phyloP scores from a whole-genome alignment of 2,888 invertebrate genomes.

The Caenorhabditis sulstoni region DNA sequence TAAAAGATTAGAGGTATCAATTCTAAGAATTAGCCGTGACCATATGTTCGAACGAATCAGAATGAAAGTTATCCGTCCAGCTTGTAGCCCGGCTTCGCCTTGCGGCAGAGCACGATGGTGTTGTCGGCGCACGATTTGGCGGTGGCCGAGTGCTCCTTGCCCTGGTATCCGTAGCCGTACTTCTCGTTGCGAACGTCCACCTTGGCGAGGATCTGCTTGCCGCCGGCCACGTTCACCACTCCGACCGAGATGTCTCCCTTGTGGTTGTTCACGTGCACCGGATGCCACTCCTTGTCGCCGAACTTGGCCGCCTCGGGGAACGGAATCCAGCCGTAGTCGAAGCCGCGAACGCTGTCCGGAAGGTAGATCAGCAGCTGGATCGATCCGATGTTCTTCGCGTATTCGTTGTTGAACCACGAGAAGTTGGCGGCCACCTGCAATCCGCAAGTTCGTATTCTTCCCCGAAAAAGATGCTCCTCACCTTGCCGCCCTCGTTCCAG shows the following conservation, averaged over 20 bases:
- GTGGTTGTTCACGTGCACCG: constrained; percentile 72
- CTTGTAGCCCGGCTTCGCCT: constrained; percentile 72
- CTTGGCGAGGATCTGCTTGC: constrained; percentile 77
- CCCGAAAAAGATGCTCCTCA: too few species aligned
- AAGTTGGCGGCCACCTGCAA: constrained; percentile 74
- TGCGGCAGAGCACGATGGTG: constrained; percentile 72
- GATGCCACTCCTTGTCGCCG: constrained; percentile 72
- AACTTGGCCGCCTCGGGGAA: constrained; percentile 75
- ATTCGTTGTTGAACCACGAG: constrained; percentile 75
- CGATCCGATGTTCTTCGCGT: constrained; percentile 73
- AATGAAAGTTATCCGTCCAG: constrained; percentile 60
- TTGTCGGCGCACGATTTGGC: constrained; percentile 44
- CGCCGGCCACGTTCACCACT: constrained; percentile 68
- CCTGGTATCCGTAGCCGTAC: constrained; percentile 70
- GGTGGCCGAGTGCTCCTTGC: constrained; percentile 65
- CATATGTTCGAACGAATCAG: too few species aligned
- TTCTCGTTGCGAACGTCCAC: constrained; percentile 77
- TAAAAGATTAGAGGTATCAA: too few species aligned
- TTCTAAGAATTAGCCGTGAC: too few species aligned
- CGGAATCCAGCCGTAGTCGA: constrained; percentile 77
- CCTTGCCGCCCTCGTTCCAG: constrained; percentile 77
- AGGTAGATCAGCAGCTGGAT: constrained; percentile 71
- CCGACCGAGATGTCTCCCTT: constrained; percentile 76
- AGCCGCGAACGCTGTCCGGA: constrained; percentile 75
- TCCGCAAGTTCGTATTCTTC: background rate